phyloP scores from a whole-genome alignment of 2,888 invertebrate genomes.

The Acholoe squamosa region DNA sequence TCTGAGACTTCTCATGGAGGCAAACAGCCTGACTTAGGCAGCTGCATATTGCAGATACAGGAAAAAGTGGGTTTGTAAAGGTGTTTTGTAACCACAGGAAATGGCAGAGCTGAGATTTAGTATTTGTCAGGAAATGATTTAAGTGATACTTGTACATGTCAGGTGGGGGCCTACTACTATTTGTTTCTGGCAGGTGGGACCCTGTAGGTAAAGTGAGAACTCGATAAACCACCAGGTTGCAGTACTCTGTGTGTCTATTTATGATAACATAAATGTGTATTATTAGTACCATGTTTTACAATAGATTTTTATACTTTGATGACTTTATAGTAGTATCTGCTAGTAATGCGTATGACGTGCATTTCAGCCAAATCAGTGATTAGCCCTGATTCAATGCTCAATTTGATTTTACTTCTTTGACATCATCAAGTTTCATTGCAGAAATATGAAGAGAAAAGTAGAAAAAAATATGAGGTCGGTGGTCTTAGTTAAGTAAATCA shows the following conservation, averaged over 20 bases:
- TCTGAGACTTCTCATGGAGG: not conserved
- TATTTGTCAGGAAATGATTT: not conserved
- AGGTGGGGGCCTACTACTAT: not conserved
- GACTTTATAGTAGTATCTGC: no score
- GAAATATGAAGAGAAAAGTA: no score
- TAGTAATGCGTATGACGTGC: no score
- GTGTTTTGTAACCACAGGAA: slow-evolving; percentile 24
- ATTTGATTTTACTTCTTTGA: no score
- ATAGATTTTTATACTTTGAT: no score
- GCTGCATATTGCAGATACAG: not conserved
- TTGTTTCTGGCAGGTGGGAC: not conserved
- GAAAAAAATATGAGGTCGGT: no score
- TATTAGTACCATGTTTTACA: no score
- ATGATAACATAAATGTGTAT: not conserved
- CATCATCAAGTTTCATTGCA: no score
- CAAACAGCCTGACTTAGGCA: not conserved
- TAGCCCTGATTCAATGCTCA: no score
- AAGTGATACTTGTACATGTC: not conserved
- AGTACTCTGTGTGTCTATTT: not conserved
- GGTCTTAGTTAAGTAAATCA: no score
- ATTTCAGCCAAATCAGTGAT: no score
- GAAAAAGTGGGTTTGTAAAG: slow-evolving; percentile 3
- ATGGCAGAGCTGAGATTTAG: no score
- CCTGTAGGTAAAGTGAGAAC: not conserved
- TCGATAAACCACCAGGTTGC: not conserved